phyloP scores from a whole-genome alignment of 2,888 invertebrate genomes.

The Labia minor region DNA sequence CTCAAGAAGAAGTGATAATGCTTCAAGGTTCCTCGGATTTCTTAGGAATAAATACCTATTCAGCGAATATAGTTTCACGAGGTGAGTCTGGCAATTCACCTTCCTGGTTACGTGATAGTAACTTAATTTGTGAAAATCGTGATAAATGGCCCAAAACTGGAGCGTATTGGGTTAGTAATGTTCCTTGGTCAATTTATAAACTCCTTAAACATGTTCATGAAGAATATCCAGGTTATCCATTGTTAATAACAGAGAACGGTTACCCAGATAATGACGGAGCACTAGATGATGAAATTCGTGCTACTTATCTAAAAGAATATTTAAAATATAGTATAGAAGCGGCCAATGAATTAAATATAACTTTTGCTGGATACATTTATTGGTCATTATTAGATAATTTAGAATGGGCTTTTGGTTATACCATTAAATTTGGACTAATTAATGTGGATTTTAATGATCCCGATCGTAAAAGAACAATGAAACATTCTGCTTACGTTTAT shows the following conservation, averaged over 20 bases:
- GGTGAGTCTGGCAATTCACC: conserved; percentile 30
- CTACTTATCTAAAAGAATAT: conserved; percentile 40
- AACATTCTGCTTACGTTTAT: conserved; percentile 50
- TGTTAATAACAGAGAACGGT: conserved; percentile 51
- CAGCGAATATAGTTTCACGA: conserved; percentile 39
- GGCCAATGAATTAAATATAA: conserved; percentile 42
- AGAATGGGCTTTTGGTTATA: conserved; percentile 50
- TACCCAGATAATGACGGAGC: conserved; percentile 43
- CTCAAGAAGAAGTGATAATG: conserved; percentile 41
- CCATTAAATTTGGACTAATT: conserved; percentile 59
- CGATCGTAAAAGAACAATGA: conserved; percentile 52
- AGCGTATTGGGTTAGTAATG: conserved; percentile 43
- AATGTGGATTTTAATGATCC: conserved; percentile 59
- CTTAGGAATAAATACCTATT: conserved; percentile 64
- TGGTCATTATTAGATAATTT: conserved; percentile 56
- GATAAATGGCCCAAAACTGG: conserved; percentile 42
- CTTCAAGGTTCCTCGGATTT: conserved; percentile 49
- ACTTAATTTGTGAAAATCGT: conserved; percentile 36
- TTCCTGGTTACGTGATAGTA: conserved; percentile 39
- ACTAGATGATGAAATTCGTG: conserved; percentile 42
- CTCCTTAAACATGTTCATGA: conserved; percentile 48
- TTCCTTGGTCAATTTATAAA: conserved; percentile 49
- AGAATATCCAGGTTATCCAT: conserved; percentile 46
- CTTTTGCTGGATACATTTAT: conserved; percentile 47
- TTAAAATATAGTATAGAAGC: conserved; percentile 34